These are phyloP conservation scores for Melipona bicolor DNA, from an alignment of 2,888 invertebrate species.

Conservation along the genomic window DNA sequence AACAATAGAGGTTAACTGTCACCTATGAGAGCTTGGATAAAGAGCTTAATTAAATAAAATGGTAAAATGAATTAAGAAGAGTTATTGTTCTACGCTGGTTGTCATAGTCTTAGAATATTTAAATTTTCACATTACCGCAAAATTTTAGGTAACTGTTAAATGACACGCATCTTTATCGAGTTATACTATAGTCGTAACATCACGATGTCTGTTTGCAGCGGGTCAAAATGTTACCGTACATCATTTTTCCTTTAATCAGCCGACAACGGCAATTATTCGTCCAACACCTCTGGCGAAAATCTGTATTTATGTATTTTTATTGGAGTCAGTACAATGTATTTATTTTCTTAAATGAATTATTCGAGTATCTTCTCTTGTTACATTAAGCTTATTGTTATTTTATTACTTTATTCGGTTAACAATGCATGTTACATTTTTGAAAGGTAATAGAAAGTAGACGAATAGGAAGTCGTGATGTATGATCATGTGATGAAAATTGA, in stretches of 20 bases:
- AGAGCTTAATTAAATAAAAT: conserved; percentile 50
- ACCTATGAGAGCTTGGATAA: neutral
- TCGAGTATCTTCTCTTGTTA: neutral
- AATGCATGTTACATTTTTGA: neutral
- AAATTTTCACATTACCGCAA: neutral
- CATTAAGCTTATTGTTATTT: neutral
- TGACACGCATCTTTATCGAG: neutral
- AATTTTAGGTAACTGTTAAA: conserved; percentile 11
- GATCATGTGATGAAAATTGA: neutral
- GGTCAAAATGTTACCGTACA: conserved; percentile 10
- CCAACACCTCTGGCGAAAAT: conserved; percentile 13
- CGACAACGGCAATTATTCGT: conserved; percentile 6
- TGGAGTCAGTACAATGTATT: conserved; percentile 33
- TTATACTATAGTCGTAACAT: conserved; percentile 16
- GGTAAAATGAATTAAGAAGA: conserved; percentile 30
- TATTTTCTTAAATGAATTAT: neutral
- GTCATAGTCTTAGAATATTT: neutral
- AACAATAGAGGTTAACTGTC: conserved; percentile 37
- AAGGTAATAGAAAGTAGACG: neutral
- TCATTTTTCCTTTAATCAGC: conserved; percentile 31
- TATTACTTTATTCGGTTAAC: neutral
- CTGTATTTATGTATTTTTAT: neutral
- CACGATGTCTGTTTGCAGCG: conserved; percentile 14
- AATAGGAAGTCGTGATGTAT: neutral
- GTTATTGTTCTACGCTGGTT: neutral